These are phyloP conservation scores for Myotis lucifugus DNA, from an alignment of 2,113 vertebrate species.

Conservation along the genomic window DNA sequence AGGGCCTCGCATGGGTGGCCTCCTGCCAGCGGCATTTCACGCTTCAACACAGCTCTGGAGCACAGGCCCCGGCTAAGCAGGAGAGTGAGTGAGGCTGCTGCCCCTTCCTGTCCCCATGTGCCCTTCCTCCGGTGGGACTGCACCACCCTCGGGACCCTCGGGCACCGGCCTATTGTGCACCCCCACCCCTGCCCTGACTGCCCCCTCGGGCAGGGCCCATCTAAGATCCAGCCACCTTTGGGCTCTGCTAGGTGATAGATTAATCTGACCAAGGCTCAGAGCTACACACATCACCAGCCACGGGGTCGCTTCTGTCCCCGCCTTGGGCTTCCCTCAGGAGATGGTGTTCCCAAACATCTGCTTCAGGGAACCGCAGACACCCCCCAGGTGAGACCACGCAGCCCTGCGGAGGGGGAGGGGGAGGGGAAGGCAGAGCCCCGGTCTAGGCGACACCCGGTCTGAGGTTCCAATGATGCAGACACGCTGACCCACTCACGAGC, in stretches of 20 bases:
- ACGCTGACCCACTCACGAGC: background rate
- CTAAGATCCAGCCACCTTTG: background rate
- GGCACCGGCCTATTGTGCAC: background rate
- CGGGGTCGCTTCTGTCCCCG: background rate
- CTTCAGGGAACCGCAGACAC: background rate
- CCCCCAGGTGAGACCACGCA: background rate
- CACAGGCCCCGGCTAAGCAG: rapidly evolving
- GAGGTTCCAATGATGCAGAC: background rate
- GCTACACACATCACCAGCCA: rapidly evolving
- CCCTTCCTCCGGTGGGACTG: rapidly evolving
- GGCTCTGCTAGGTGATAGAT: background rate
- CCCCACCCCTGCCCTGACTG: background rate
- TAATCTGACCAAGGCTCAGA: background rate
- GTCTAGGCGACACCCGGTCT: background rate
- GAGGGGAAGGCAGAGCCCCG: background rate
- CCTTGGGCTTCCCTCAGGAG: background rate
- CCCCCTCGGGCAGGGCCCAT: background rate
- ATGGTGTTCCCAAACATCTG: background rate
- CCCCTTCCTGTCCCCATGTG: rapidly evolving
- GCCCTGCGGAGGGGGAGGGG: background rate
- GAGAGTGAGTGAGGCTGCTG: background rate
- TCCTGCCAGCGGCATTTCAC: background rate
- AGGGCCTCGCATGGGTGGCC: background rate
- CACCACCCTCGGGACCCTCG: rapidly evolving
- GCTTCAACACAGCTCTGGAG: background rate